Conservation (phyloP, 35 echinoderm and acorn worm genomes). For the Strongylocentrotus purpuratus region DNA sequence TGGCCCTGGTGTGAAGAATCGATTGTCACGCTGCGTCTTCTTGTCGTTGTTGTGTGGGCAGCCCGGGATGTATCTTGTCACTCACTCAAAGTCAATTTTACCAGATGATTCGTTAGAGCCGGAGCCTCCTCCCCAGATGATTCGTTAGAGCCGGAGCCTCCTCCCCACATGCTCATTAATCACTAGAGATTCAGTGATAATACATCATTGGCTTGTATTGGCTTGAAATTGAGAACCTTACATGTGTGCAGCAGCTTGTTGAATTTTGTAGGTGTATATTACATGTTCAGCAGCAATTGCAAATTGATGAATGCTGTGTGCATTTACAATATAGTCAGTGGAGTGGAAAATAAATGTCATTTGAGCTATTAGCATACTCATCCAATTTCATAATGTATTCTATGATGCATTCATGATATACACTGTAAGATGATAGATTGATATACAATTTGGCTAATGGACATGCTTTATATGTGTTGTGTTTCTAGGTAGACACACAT, state of each 20-base stretch:
- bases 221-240: not conserved
- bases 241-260: no score
- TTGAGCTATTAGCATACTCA: not conserved
- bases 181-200: slow-evolving; percentile 2
- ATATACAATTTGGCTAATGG: no score
- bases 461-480: no score
- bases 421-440: no score
- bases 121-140: not conserved
- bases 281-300: not conserved
- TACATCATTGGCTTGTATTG: not conserved
- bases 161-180: not conserved
- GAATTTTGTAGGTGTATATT: not conserved
- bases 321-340: not conserved
- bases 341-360: not conserved
- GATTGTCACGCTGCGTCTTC: not conserved
- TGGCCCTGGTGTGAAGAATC: slow-evolving; percentile 15
- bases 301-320: not conserved
- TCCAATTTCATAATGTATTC: not conserved
- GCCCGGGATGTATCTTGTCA: not conserved
- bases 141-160: not conserved
- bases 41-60: not conserved
- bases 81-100: slow-evolving; percentile 3
- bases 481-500: no score
- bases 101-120: not conserved
- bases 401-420: not conserved